phyloP scores from a whole-genome alignment of 2,113 vertebrate genomes.

The Dasyurus viverrinus region DNA sequence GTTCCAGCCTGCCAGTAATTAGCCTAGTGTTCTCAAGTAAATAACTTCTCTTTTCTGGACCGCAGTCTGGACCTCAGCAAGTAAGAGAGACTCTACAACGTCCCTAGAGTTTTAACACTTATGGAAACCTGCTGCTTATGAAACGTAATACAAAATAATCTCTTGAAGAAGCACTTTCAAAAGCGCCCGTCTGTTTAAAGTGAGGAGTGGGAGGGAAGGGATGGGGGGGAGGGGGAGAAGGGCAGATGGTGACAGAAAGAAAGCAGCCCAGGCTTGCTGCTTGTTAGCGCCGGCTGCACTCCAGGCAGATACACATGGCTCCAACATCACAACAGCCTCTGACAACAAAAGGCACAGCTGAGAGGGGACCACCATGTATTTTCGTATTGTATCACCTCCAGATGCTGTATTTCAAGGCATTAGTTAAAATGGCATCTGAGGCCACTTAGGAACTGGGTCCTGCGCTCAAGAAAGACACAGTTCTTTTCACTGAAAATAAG shows the following conservation, averaged over 20 bases:
- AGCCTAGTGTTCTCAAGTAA: background rate
- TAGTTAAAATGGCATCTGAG: too few relatives aligned
- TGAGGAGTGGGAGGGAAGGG: too few relatives aligned
- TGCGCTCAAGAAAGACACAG: background rate
- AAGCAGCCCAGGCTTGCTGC: background rate
- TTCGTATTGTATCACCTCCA: background rate
- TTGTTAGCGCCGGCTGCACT: background rate
- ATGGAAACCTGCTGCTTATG: background rate
- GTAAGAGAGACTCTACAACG: background rate
- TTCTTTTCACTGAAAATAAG: conserved; percentile 18
- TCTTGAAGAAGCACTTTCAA: background rate
- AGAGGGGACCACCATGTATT: background rate
- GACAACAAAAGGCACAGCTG: background rate
- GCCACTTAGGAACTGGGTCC: background rate
- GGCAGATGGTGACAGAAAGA: background rate
- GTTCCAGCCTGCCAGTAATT: background rate
- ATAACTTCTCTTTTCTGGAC: background rate
- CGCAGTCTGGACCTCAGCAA: background rate
- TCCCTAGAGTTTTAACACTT: background rate
- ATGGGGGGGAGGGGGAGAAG: too few relatives aligned
- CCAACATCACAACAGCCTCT: background rate
- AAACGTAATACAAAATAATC: background rate
- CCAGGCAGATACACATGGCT: background rate
- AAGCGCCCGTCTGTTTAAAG: background rate
- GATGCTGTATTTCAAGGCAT: background rate